phyloP scores from a whole-genome alignment of 2,797 vertebrate species.

The Tangara arthus region DNA sequence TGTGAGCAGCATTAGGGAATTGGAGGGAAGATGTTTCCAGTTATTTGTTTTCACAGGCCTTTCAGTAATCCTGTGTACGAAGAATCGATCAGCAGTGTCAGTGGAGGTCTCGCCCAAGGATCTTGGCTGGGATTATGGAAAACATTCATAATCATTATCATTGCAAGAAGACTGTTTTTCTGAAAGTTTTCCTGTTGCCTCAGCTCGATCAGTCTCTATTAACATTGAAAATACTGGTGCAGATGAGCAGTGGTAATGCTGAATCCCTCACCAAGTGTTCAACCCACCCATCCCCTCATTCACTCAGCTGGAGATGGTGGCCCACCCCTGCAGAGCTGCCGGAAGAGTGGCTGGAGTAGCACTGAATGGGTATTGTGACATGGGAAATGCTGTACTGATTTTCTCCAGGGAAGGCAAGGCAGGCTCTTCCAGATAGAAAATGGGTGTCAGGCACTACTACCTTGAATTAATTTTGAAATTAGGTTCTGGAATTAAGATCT shows the following conservation, averaged over 20 bases:
- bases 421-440: neutral
- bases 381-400: neutral
- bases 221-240: neutral
- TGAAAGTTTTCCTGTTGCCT: neutral
- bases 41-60: neutral
- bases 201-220: neutral
- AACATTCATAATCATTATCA: neutral
- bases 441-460: neutral
- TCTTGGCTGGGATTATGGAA: neutral
- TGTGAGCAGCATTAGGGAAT: neutral
- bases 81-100: neutral
- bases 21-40: slow-evolving; percentile 8
- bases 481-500: neutral
- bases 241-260: fast-evolving
- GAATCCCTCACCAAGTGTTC: neutral
- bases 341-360: neutral
- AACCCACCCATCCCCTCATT: neutral
- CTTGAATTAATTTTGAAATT: neutral
- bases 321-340: neutral
- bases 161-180: neutral
- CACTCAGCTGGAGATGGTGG: neutral
- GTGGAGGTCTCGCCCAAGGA: neutral
- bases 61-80: neutral
- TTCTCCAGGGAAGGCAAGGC: neutral
- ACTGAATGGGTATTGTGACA: neutral